Evolutionary conservation across 1,140 invertebrate genomes (phyloP), one percentile per base, ranked within the genome.

Genomic region (Carcinoscorpius rotundicauda): DNA sequence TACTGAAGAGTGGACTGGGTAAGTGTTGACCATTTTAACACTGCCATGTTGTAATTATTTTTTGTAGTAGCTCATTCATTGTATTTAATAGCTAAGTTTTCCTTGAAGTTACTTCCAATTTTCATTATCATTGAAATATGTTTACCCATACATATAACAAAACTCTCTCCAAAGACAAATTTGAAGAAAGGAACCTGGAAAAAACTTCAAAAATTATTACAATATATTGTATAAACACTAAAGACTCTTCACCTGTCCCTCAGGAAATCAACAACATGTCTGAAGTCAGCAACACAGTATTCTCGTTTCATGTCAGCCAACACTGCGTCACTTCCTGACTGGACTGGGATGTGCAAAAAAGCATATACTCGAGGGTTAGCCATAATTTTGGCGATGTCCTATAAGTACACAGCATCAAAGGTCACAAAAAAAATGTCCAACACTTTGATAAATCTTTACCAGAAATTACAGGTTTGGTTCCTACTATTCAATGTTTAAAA

Each of bases 271-370:
- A 97, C 91, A 3, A 98, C 90, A 58, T 83, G 79, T 75, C 90
- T 86, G 78, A 99, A 99, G 71, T 99, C 93, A 3, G 81, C 82
- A 51, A 86, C 77, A 8, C 84, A 86, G 76, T 99, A 99, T 76
- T 99, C 95, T 68, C 97, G 78, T 75, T 93, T 96, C 97, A 99
- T 99, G 71, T 98, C 95, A 1, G 82, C 82, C 3, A 99, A 78
- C 6, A 99, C 94, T 63, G 85, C 82, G 80, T 99, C 92, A 73
- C 91, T 96, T 3, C 91, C 96, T 8, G 92, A 91, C 78, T 99
- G 97, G 1, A 99, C 94, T 1, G 97, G 97, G 49, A 99, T 87
- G 76, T 99, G 97, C 0, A 99, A 82, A 75, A 99, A 99, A 63
- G 89, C 77, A 74, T 98, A 99, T 1, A 99, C 93, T 64, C 88